Conservation (phyloP, 1,140 invertebrate species). For the Caerostris extrusa region DNA sequence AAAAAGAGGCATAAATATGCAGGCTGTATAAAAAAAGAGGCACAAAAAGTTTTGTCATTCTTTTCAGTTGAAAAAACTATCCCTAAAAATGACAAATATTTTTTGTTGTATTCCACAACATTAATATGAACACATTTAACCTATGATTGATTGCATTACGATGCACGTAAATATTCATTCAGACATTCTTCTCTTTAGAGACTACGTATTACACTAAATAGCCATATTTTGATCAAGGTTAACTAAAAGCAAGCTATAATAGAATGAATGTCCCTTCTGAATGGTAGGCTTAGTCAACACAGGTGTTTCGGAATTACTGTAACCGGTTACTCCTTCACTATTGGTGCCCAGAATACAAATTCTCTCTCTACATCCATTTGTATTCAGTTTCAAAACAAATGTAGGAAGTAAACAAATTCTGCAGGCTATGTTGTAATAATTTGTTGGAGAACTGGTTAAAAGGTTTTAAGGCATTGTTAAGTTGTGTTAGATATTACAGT, state of each 20-base stretch:
- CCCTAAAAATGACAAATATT: no score
- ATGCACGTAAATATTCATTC: no score
- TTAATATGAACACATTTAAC: no score
- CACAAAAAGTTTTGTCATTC: no score
- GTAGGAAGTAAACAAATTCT: background rate
- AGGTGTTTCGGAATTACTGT: slow-evolving; percentile 40
- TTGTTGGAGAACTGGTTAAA: background rate
- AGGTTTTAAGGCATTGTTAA: no score
- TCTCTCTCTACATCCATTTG: background rate
- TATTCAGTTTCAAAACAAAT: background rate
- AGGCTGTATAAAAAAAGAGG: no score
- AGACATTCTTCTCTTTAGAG: no score
- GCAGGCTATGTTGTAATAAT: background rate
- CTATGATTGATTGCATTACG: no score
- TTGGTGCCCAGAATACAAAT: slow-evolving; percentile 10
- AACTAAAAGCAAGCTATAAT: background rate
- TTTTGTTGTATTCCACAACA: no score
- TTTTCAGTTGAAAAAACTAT: no score
- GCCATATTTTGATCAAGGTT: background rate
- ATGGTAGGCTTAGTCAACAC: slow-evolving; percentile 4
- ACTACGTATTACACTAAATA: background rate
- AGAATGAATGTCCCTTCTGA: background rate
- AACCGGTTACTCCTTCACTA: slow-evolving; percentile 47
- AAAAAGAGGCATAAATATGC: no score
- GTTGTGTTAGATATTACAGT: no score